phyloP scores from a whole-genome alignment of 2,888 invertebrate species.

The Pristionchus japonicus region DNA sequence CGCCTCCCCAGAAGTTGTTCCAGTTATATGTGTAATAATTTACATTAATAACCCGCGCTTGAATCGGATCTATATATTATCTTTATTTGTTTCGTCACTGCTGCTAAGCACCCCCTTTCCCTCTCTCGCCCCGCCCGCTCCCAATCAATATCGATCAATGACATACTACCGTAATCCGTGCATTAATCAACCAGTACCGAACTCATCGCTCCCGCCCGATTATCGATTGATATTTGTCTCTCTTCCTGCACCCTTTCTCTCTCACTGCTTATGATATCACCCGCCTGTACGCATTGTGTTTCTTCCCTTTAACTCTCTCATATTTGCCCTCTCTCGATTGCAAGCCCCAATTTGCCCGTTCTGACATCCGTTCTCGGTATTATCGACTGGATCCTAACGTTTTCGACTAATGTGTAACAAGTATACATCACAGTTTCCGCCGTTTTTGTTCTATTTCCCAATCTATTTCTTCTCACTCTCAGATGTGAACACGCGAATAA shows the following conservation, averaged over 20 bases:
- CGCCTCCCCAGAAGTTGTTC: not conserved
- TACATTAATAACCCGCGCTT: not conserved
- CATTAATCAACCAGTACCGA: conserved; percentile 27
- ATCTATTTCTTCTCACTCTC: not conserved
- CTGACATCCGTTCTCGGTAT: not conserved
- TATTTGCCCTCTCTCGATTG: not conserved
- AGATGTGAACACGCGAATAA: conserved; percentile 40
- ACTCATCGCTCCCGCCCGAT: not conserved
- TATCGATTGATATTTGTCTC: not conserved
- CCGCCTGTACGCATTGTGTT: not conserved
- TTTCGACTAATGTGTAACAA: not conserved
- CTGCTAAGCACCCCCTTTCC: not conserved
- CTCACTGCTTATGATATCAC: not conserved
- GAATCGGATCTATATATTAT: not conserved
- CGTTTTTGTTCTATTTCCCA: not conserved
- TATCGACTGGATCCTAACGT: not conserved
- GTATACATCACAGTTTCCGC: not conserved
- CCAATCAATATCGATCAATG: conserved; percentile 24
- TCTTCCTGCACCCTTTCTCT: not conserved
- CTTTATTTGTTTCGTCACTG: not conserved
- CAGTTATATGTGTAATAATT: conserved; percentile 36
- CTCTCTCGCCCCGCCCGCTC: not conserved
- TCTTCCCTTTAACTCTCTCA: not conserved
- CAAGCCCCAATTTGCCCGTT: conserved; percentile 9
- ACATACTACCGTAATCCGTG: conserved; percentile 26